Conservation (phyloP, 2,888 invertebrate genomes). For the Sisyra nigra region DNA sequence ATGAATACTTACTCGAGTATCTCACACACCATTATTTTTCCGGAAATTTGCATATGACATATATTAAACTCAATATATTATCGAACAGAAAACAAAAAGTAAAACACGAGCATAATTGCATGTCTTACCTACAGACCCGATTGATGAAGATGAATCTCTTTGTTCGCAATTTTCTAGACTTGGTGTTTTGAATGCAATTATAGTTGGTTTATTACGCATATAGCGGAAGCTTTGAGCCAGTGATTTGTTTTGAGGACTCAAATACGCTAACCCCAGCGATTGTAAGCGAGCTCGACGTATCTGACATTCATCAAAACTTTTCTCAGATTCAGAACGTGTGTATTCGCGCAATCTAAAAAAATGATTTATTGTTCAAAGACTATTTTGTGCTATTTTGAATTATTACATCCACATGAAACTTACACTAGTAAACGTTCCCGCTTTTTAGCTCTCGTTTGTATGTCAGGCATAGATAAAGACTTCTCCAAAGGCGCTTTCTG, state of each 20-base stretch:
- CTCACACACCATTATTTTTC: too few species aligned
- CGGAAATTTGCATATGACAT: too few species aligned
- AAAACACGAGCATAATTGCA: too few species aligned
- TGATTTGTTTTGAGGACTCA: constrained; percentile 62
- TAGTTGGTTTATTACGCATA: constrained; percentile 77
- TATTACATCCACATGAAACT: constrained; percentile 23
- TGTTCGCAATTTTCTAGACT: constrained; percentile 54
- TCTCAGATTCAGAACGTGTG: constrained; percentile 65
- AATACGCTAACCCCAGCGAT: constrained; percentile 48
- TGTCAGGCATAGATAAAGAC: constrained; percentile 71
- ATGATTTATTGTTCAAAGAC: constrained; percentile 1
- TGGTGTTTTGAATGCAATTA: constrained; percentile 76
- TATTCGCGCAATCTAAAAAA: constrained; percentile 45
- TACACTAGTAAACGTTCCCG: constrained; percentile 52
- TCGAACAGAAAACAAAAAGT: background rate
- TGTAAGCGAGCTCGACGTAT: constrained; percentile 44
- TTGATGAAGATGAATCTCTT: constrained; percentile 35
- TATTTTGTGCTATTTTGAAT: constrained; percentile 5
- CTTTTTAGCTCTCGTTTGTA: constrained; percentile 57
- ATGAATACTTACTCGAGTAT: too few species aligned
- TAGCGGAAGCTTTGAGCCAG: constrained; percentile 78
- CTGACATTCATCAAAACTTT: constrained; percentile 52
- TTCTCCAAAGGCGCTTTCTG: constrained; percentile 51
- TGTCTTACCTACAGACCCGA: constrained; percentile 35
- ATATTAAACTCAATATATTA: constrained; percentile 2